phyloP scores from a whole-genome alignment of 2,888 invertebrate species.

The Chironomus tentans region DNA sequence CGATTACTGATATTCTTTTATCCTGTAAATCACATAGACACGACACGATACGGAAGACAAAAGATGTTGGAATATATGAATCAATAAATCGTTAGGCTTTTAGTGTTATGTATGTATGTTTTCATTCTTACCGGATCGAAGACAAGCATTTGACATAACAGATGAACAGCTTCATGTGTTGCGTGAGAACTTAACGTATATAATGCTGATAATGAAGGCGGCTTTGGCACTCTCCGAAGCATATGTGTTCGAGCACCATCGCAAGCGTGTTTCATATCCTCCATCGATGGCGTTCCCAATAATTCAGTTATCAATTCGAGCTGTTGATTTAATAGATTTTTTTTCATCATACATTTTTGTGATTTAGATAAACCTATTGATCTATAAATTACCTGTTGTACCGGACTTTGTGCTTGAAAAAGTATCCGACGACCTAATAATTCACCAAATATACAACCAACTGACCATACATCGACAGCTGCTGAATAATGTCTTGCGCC shows the following conservation, averaged over 20 bases:
- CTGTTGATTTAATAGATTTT: constrained; percentile 42
- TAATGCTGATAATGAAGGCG: constrained; percentile 77
- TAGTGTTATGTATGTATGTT: neutral
- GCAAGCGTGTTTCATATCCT: constrained; percentile 96
- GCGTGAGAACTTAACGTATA: constrained; percentile 89
- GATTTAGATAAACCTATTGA: neutral
- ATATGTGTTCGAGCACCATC: constrained; percentile 90
- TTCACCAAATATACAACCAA: constrained; percentile 99
- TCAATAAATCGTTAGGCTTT: neutral
- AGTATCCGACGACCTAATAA: constrained; percentile 89
- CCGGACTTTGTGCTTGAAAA: constrained; percentile 96
- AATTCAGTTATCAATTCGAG: constrained; percentile 96
- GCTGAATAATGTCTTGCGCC: constrained; percentile 95
- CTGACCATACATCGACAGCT: constrained; percentile 98
- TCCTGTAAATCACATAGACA: constrained; percentile 48
- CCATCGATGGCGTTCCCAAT: constrained; percentile 87
- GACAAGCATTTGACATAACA: constrained; percentile 93
- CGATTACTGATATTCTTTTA: constrained; percentile 88
- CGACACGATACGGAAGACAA: too few species aligned
- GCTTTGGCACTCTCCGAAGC: constrained; percentile 77
- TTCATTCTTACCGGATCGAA: constrained; percentile 86
- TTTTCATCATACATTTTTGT: too few species aligned
- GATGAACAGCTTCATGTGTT: constrained; percentile 95
- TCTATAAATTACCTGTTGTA: constrained; percentile 67
- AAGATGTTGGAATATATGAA: too few species aligned